A percentile compares a stretch with the other conserved stretches of the same genome.
Conservation (phyloP, 2,113 vertebrate species). For the Herpetotheres cachinnans region DNA sequence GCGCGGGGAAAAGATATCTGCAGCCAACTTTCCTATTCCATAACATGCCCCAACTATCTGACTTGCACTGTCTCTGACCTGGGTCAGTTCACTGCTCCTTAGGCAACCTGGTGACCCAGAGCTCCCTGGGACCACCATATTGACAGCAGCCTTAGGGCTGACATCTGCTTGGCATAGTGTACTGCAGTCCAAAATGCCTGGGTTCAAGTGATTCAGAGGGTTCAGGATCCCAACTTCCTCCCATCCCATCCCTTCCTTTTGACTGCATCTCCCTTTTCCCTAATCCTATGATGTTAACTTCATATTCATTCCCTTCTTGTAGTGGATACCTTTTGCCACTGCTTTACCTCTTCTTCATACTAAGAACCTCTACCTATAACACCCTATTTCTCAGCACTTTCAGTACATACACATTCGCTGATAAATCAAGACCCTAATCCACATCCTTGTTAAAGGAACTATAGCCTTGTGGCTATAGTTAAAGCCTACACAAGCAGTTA, state of each 20-base stretch:
- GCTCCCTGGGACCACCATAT: fast-evolving
- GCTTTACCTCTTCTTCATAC: neutral
- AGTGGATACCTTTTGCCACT: neutral
- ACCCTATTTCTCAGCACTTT: neutral
- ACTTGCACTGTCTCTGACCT: neutral
- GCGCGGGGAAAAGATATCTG: neutral
- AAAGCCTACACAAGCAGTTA: neutral
- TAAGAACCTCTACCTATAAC: neutral
- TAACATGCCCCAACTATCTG: neutral
- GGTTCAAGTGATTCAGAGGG: neutral
- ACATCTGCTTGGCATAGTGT: neutral
- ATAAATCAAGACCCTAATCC: neutral
- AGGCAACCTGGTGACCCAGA: neutral
- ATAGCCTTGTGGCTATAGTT: neutral
- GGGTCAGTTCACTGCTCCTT: neutral
- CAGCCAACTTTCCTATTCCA: neutral
- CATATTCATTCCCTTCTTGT: neutral
- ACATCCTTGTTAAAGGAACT: neutral
- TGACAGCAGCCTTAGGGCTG: neutral
- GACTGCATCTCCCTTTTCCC: neutral
- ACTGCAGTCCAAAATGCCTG: neutral
- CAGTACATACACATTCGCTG: neutral
- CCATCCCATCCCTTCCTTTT: neutral
- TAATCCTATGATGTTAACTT: neutral
- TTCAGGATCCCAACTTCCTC: neutral